These are phyloP conservation scores for Lerema accius DNA, from an alignment of 1,140 invertebrate species.

Conservation along the genomic window DNA sequence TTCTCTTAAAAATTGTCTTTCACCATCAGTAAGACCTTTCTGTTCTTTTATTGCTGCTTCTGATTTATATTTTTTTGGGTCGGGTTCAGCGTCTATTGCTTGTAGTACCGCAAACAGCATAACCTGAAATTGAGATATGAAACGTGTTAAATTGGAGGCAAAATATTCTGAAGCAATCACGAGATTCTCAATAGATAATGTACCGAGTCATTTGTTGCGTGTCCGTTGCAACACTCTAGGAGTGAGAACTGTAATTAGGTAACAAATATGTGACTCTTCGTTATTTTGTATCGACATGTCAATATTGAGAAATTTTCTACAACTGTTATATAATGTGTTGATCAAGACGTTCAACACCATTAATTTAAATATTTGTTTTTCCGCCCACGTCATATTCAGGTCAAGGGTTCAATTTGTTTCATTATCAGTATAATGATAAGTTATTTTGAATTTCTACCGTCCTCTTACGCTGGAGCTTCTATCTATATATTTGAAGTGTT, in stretches of 20 bases:
- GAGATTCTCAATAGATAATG: constrained; percentile 4
- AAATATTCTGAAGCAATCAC: constrained; percentile 1
- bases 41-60: constrained; percentile 56
- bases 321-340: constrained; percentile 12
- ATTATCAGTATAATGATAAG: no score
- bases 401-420: neutral
- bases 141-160: neutral
- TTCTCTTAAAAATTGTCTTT: constrained; percentile 76
- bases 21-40: constrained; percentile 67
- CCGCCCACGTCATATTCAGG: neutral
- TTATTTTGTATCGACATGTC: constrained; percentile 38
- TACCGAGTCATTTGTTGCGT: constrained; percentile 10
- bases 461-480: no score
- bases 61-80: constrained; percentile 73
- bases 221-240: constrained; percentile 37
- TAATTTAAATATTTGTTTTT: constrained; percentile 15
- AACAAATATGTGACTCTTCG: constrained; percentile 41
- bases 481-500: no score
- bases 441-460: no score
- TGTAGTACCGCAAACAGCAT: constrained; percentile 49
- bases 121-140: constrained; percentile 59
- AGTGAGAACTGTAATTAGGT: constrained; percentile 41
- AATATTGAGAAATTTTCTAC: constrained; percentile 41
- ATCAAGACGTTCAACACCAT: constrained; percentile 5
- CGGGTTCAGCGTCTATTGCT: constrained; percentile 49